Conservation (phyloP, 1,140 invertebrate genomes). For the Drosophila mayri region DNA sequence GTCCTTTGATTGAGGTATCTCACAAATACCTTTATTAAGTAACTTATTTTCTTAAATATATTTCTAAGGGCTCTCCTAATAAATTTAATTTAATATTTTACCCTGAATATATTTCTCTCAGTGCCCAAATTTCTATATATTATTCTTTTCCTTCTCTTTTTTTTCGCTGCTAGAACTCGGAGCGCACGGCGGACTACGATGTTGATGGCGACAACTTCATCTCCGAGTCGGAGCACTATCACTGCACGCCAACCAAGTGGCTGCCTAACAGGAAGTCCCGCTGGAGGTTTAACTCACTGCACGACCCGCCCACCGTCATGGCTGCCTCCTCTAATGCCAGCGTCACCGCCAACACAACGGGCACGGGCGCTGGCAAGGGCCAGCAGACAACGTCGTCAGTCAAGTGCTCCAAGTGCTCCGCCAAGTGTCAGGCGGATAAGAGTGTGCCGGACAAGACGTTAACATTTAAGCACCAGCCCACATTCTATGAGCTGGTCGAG, state of each 20-base stretch:
- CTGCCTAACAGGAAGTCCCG: slow-evolving; percentile 73
- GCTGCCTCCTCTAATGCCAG: slow-evolving; percentile 5
- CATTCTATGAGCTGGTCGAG: slow-evolving; percentile 80
- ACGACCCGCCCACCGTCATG: slow-evolving; percentile 31
- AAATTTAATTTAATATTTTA: background rate
- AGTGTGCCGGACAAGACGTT: slow-evolving; percentile 51
- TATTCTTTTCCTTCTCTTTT: background rate
- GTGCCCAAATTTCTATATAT: background rate
- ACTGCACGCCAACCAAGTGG: slow-evolving; percentile 75
- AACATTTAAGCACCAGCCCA: slow-evolving; percentile 72
- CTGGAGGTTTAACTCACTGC: slow-evolving; percentile 53
- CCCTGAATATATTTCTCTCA: background rate
- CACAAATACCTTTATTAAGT: too few relatives aligned
- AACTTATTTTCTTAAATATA: too few relatives aligned
- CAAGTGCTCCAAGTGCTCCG: slow-evolving; percentile 44
- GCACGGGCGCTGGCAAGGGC: slow-evolving; percentile 1
- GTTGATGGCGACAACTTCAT: slow-evolving; percentile 77
- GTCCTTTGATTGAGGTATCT: background rate
- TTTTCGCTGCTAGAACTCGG: slow-evolving; percentile 56
- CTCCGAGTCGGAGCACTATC: slow-evolving; percentile 81
- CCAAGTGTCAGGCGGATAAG: slow-evolving; percentile 55
- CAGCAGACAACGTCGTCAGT: slow-evolving; percentile 35
- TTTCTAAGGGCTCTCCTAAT: background rate
- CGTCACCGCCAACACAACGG: slow-evolving; percentile 7
- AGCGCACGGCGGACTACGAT: slow-evolving; percentile 77